Evolutionary conservation across 1,140 invertebrate genomes (phyloP), one percentile per base, ranked within the genome.

Genomic region (Pseudachorutes palmiensis): DNA sequence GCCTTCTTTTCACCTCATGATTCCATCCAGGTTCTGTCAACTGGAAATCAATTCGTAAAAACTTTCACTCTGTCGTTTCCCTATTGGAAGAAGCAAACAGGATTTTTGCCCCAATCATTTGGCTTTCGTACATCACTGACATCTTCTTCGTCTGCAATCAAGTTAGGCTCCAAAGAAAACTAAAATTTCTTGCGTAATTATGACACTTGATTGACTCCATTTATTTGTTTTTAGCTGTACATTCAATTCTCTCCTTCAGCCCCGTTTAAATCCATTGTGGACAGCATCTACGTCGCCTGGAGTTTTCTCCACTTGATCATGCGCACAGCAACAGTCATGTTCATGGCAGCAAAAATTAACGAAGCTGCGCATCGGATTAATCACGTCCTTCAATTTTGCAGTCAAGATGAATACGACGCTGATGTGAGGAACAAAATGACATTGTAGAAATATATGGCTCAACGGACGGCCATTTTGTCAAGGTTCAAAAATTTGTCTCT

Each of bases 81-180:
- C 45, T 70, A 0, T 61, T 72, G 28, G 65, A 70, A n/a, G 65
- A 72, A 58, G 64, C 66, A 1, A 69, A 72, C 48, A 19, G 57
- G 32, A 65, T 70, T n/a, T 68, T 70, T 30, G 41, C 70, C 32
- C 68, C 68, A 31, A 36, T 72, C 16, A 72, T 72, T 67, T 72
- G 71, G 71, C 49, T 72, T 3, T 72, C 71, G 1, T 72, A 66
- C 48, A 64, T 48, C 5, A 72, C 71, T 12, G 49, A 72, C 33
- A 68, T 72, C 16, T 70, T 72, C 62, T 72, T 72, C 62, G 65
- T 72, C 14, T 72, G 71, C 36, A 67, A 69, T 49, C 71, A 72
- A 64, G 70, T 72, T 49, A 45, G 58, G 9, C 12, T 24, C 12
- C 9, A 32, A 30, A 57, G 19, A 29, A 61, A 29, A 61, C 28